Evolutionary conservation across 2,797 vertebrate genomes (phyloP).

Genomic region (Protonibea diacanthus): DNA sequence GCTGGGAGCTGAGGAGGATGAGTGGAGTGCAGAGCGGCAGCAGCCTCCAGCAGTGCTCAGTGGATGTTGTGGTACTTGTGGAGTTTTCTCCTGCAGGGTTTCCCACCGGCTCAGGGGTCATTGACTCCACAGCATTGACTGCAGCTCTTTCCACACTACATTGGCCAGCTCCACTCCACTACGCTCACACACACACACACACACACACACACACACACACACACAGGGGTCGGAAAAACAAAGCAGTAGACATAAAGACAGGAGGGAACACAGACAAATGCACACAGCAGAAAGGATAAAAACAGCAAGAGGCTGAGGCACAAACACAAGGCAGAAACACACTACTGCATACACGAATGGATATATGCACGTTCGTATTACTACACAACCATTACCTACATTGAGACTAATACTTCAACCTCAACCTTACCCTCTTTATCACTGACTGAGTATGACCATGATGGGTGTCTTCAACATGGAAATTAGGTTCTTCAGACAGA

Average conservation of each 20-base stretch:
- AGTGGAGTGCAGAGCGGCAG: constrained; percentile 28
- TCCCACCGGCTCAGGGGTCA: constrained; percentile 77
- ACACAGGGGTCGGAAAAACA: neutral
- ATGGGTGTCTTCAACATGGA: neutral
- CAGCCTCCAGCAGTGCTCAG: constrained; percentile 60
- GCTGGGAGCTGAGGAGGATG: constrained; percentile 38
- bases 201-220: constrained; percentile 5
- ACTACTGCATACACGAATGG: neutral
- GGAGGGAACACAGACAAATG: constrained; percentile 10
- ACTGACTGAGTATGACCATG: neutral
- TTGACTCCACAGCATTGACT: constrained; percentile 83
- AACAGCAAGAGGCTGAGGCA: neutral
- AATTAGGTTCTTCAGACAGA: neutral
- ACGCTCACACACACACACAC: constrained; percentile 35
- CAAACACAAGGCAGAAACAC: constrained; percentile 1
- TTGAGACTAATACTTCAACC: neutral
- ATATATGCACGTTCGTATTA: neutral
- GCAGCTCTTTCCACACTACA: constrained; percentile 80
- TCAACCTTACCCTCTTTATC: neutral
- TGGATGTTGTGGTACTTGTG: constrained; percentile 47
- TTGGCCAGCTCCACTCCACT: constrained; percentile 69
- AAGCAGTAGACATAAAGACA: constrained; percentile 31
- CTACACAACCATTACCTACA: neutral
- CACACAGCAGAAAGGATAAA: constrained; percentile 29
- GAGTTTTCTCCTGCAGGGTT: constrained; percentile 61